Percentiles rank a stretch among this genome's conserved stretches.
phyloP scores from a whole-genome alignment of 2,113 vertebrate genomes.

The Sclerurus mexicanus region DNA sequence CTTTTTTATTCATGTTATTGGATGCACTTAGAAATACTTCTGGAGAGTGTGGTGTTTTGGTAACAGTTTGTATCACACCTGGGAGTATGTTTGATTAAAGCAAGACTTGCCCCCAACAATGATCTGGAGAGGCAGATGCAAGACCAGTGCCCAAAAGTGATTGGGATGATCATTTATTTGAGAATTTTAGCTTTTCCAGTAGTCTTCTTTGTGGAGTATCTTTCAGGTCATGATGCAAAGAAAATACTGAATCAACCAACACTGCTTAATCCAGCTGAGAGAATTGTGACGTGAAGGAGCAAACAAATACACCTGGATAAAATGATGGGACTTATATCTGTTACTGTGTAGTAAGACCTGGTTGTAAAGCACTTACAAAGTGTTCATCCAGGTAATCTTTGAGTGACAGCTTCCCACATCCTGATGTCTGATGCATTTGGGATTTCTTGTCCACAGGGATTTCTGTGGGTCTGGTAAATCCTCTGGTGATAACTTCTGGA shows the following conservation, averaged over 20 bases:
- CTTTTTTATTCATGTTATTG: background rate
- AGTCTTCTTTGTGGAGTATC: too few relatives aligned
- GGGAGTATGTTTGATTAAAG: background rate
- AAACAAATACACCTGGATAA: background rate
- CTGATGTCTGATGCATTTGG: background rate
- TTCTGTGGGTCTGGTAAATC: background rate
- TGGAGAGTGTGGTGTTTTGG: background rate
- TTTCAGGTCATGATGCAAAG: background rate
- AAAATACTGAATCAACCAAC: background rate
- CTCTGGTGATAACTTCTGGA: background rate
- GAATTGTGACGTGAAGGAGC: background rate
- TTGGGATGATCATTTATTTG: background rate
- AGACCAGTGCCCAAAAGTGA: background rate
- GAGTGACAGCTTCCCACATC: background rate
- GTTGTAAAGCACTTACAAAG: background rate
- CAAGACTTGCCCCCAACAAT: background rate
- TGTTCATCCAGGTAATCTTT: background rate
- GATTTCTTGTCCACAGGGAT: background rate
- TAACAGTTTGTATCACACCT: background rate
- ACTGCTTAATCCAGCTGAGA: background rate
- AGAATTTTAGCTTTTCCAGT: background rate
- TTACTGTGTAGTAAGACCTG: rapidly evolving
- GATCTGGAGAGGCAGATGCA: background rate
- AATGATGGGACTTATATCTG: background rate
- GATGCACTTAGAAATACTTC: background rate